Evolutionary conservation across 1,140 invertebrate genomes (phyloP), one percentile per base, ranked within the genome.

Genomic region (Linepithema humile): DNA sequence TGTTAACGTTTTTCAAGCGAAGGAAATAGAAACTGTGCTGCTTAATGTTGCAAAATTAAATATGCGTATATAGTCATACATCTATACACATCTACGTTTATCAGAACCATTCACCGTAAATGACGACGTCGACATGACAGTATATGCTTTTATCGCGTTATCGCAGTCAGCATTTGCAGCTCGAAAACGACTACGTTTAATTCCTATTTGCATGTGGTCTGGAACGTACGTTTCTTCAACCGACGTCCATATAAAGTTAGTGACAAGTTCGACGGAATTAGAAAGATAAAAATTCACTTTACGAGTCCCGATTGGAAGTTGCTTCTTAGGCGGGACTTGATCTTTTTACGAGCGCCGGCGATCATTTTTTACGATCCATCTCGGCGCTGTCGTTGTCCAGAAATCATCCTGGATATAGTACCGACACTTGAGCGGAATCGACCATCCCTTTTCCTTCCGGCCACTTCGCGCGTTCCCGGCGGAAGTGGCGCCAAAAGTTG

Each of bases 311-410:
- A 67, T 75, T 50, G 60, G 7, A 43, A 43, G 45, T 29, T 40
- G 62, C 50, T 38, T 6, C 17, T 32, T 29, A 43, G 70, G 57
- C 67, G 53, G 65, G 35, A 67, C 83, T 55, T 45, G 17, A n/a
- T n/a, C 43, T 75, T 88, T 88, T 86, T 88, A 88, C 87, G 84
- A 74, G 3, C 65, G 17, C 40, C 32, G 43, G 48, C 64, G 74
- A 86, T 86, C 87, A 89, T 75, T 89, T 88, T 89, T 88, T 89
- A 89, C 87, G 84, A 86, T 57, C 62, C 38, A 74, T 72, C 50
- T 74, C 38, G 59, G 15, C 20, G 48, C 45, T 60, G 38, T 77
- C 87, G 72, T 83, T 89, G 87, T 86, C 82, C 85, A 75, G 43
- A 73, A 86, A 38, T 86, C 82, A 87, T 83, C 53, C 72, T 55